Evolutionary conservation across 1,140 invertebrate genomes (phyloP), one percentile per base, ranked within the genome.

Genomic region (Drosophila sp.): DNA sequence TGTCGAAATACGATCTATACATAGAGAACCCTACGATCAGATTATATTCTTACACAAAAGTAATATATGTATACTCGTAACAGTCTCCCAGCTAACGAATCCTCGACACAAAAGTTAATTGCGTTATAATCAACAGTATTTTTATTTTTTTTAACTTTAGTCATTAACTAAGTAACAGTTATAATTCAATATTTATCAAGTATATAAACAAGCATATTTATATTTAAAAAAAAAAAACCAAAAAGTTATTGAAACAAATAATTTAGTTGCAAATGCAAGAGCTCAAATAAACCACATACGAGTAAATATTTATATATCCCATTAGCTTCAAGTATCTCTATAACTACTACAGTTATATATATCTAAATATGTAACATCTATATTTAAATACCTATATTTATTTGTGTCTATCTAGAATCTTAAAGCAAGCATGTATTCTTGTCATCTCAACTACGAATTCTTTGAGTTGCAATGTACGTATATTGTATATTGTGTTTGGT

Each of bases 281-380:
- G 57, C 66, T 64, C 62, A 65, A 72, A 45, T 40, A 62, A 32
- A 29, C 34, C 36, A 34, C 8, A 53, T n/a, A 69, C 46, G 65
- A 71, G 43, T 57, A 64, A 40, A 45, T 46, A 48, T 14, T 18
- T 29, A 56, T 14, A 27, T 18, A 4, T 38, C 25, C 48, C 48
- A 27, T 34, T 51, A 29, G 9, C 11, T 16, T 13, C 13, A 32
- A 29, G 13, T 58, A 34, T 51, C 48, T 34, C 21, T 18, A 13
- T 66, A 58, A 32, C 13, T 57, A 40, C 4, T 21, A n/a, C n/a
- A n/a, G n/a, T n/a, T n/a, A n/a, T 21, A 21, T 21, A 21, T 45
- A 53, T 21, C 36, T 61, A 32, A 41, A 13, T 54, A 21, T 21
- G n/a, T 61, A 7, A 32, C 21, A 21, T 16, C n/a, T 50, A 48